Base-by-base conservation (phyloP, 2,888 invertebrate genomes). In the Pachliopta kotzebuea region DNA sequence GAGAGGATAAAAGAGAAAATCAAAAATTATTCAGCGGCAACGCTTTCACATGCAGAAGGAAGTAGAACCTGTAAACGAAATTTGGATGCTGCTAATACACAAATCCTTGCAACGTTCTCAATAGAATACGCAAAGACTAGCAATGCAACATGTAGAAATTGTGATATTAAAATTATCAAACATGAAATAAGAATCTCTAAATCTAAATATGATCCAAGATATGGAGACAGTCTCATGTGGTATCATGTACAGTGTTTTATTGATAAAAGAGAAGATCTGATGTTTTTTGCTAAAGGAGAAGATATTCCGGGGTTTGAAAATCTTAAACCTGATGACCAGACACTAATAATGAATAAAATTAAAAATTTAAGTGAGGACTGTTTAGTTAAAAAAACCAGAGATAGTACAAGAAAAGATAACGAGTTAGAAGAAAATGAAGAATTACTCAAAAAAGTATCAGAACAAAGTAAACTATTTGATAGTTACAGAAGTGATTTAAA, bases 161-260 rank as follows among this genome's bases (percentile, higher is more conserved):
- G 65, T 62, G 55, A 65, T 42, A 50, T 58, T 24, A 65, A 65
- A 37, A 61, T 65, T 37, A 24, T 52, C 29, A 65, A 62, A 54
- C 54, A 55, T 23, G 62, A 57, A 55, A 65, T 65, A 24, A 58
- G 52, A 55, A 55, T 65, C 23, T 65, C 65, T 9, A 65, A 65
- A 50, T 65, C 61, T 54, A 31, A 57, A 18, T 65, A 65, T n/a
- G 65, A 65, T 18, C 61, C 65, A 29, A 65, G 61, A 49, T 65
- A 50, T 26, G 61, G 61, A 20, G 65, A 65, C 49, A 53, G 57
- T 11, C 65, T 54, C 17, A 61, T 54, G 57, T 65, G 61, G 57
- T 65, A 65, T 29, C 61, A 65, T 49, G 45, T 61, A 11, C 26
- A 61, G 21, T 65, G 65, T 65, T 65, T 65, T 37, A 29, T 49